Base-by-base conservation (phyloP, 2,113 vertebrate genomes). In the Ctenodactylus gundi region DNA sequence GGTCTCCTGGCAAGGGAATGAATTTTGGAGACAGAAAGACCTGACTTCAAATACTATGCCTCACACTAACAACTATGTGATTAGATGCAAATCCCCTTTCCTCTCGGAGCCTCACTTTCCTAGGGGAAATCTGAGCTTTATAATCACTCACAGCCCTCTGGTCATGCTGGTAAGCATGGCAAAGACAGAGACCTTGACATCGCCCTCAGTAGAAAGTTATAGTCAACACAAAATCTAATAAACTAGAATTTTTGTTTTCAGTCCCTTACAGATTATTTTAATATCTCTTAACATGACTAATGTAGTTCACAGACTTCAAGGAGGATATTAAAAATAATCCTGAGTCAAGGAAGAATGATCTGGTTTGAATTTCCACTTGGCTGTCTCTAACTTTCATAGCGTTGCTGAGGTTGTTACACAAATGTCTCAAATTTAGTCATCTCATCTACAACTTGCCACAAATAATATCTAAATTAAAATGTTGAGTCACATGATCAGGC, bases 381-480 rank as follows among this genome's bases (percentile, higher is more conserved):
- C 12, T 72, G 25, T 55, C 80, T 95, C 77, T 60, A 90, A 88
- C 36, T 80, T 75, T 49, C 64, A 60, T 25, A 67, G 86, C 34
- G 39, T 11, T 41, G 39, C 13, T 41, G 17, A 65, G 20, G 7
- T 89, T 60, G 4, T 70, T 41, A 83, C 17, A 78, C 58, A 70
- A 87, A 87, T 31, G 34, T 55, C 29, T 44, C 39, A n/a, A 53
- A 95, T 75, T 68, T 27, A 91, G 9, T 88, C 3, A 21, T 67
- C 7, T 88, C 55, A 70, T 73, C 25, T 87, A n/a, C 72, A 91
- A 57, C 6, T 46, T 44, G 13, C 31, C 13, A 17, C 13, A 94
- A 87, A 57, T 77, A 90, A 72, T 15, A 49, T 3, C 36, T 36
- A 55, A 34, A 87, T 58, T 41, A 84, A 93, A 96, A 93, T 88